A percentile compares a stretch with the other conserved stretches of the same genome.
phyloP scores from a whole-genome alignment of 2,888 invertebrate species.

The Plutella xylostella region DNA sequence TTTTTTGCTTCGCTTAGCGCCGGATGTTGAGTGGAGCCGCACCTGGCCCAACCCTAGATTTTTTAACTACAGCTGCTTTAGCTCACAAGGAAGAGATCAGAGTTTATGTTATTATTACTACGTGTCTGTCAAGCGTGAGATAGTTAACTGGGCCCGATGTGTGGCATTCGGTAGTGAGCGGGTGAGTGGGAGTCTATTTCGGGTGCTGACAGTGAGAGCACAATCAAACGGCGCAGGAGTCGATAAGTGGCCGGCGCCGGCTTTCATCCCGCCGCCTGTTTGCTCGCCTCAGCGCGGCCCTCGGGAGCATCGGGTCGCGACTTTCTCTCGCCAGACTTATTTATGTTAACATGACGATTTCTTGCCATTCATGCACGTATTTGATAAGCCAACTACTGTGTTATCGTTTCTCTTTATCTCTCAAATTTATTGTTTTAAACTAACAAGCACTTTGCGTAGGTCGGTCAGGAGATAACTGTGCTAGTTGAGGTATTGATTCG shows the following conservation, averaged over 20 bases:
- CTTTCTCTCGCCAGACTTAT: not conserved
- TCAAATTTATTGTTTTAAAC: no score
- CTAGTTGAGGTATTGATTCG: no score
- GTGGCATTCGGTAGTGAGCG: conserved; percentile 18
- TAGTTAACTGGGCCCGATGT: no score
- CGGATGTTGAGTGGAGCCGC: conserved; percentile 44
- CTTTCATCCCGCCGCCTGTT: conserved; percentile 59
- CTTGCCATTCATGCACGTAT: no score
- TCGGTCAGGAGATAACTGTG: no score
- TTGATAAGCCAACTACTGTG: no score
- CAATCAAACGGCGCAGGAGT: conserved; percentile 52
- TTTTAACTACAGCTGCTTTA: not conserved
- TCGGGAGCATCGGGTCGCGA: conserved; percentile 10
- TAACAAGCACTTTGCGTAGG: no score
- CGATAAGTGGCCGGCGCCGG: conserved; percentile 59
- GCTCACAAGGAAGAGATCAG: no score
- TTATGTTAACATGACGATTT: no score
- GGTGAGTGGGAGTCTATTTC: conserved; percentile 48
- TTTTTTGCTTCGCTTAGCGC: conserved; percentile 34
- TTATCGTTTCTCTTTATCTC: no score
- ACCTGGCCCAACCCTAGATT: conserved; percentile 43
- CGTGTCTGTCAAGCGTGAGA: no score
- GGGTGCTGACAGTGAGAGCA: conserved; percentile 54
- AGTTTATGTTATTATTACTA: no score
- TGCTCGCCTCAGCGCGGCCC: conserved; percentile 25